Percentiles rank a stretch among this genome's conserved stretches.
Conservation (phyloP, 2,888 invertebrate species). For the Labia minor region DNA sequence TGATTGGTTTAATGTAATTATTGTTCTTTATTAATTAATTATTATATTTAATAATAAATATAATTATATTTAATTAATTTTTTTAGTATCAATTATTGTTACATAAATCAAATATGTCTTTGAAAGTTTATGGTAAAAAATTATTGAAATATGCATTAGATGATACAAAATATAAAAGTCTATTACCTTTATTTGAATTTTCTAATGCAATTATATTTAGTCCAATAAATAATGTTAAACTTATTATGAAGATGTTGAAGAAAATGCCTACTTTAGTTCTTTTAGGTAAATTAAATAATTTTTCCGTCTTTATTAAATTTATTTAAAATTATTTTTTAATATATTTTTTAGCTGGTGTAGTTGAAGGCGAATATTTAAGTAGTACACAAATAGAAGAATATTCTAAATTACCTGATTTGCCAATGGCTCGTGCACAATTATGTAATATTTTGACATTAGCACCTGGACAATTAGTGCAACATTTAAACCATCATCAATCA, state of each 20-base stretch:
- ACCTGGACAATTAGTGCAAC: neutral
- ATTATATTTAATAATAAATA: neutral
- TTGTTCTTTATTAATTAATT: neutral
- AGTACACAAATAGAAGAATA: neutral
- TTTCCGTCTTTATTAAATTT: no score
- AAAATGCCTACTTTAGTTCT: neutral
- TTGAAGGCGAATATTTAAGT: neutral
- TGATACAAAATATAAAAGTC: neutral
- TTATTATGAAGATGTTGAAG: neutral
- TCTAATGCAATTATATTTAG: neutral
- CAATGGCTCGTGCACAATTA: neutral
- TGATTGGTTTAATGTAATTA: neutral
- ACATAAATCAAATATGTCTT: neutral
- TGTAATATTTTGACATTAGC: neutral
- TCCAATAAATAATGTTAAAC: neutral
- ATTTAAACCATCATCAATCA: conserved; percentile 5
- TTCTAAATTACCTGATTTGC: neutral
- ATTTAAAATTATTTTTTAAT: no score
- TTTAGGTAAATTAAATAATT: neutral
- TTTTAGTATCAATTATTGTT: neutral
- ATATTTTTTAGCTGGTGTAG: neutral
- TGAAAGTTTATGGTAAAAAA: neutral
- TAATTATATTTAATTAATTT: neutral
- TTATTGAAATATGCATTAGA: neutral
- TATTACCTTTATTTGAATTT: neutral